Conservation (phyloP, 30 jellyfish, hydroid and myxozoan genomes). For the Aurelia sp. region DNA sequence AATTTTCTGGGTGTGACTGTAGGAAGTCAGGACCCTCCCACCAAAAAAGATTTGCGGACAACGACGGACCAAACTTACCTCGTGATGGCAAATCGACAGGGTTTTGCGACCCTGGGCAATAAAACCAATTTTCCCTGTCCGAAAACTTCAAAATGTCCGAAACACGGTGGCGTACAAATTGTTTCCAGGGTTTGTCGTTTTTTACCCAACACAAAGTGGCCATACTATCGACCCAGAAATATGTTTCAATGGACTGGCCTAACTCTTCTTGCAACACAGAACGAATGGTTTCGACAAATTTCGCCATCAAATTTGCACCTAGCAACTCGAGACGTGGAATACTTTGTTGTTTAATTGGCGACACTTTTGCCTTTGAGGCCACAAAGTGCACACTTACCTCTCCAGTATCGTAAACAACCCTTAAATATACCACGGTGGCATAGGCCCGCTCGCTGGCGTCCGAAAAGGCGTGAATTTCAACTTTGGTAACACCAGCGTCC, state of each 20-base stretch:
- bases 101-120: slow-evolving; percentile 38
- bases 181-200: too few species aligned
- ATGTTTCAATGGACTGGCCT: too few species aligned
- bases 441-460: slow-evolving; percentile 71
- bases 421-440: slow-evolving; percentile 71
- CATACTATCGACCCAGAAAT: too few species aligned
- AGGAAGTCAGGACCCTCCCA: slow-evolving; percentile 64
- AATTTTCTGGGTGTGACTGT: slow-evolving; percentile 18
- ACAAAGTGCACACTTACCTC: slow-evolving; percentile 40
- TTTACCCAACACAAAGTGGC: too few species aligned
- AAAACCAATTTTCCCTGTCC: slow-evolving; percentile 42
- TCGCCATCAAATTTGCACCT: slow-evolving; percentile 67
- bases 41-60: slow-evolving; percentile 49
- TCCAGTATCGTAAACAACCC: slow-evolving; percentile 56
- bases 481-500: slow-evolving; percentile 8
- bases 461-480: slow-evolving; percentile 76
- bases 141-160: slow-evolving; percentile 34
- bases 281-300: too few species aligned
- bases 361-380: slow-evolving; percentile 77
- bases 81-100: slow-evolving; percentile 66
- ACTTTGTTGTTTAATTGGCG: slow-evolving; percentile 65
- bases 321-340: slow-evolving; percentile 82
- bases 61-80: slow-evolving; percentile 13
- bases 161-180: slow-evolving; percentile 52
- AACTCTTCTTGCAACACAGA: too few species aligned